Base-by-base conservation (phyloP, 2,888 invertebrate genomes). In the Meteorus colon region DNA sequence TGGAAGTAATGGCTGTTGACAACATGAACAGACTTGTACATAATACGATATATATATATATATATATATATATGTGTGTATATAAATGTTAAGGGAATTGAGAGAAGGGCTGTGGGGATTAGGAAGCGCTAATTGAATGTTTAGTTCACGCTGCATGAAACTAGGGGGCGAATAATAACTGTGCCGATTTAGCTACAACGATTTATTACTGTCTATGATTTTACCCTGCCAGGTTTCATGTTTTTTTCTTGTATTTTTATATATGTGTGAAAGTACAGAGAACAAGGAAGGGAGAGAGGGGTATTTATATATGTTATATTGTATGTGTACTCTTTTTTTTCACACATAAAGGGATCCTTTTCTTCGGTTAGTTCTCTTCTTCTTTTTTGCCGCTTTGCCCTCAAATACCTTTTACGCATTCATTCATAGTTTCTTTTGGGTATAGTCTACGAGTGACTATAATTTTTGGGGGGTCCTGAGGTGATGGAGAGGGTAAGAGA, bases 101-200 rank as follows among this genome's bases (percentile, higher is more conserved):
- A 55, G 55, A 55, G 55, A 81, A 84, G 78, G 80, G 80, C 79
- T 75, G 55, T 55, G 5, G 85, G 84, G 84, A 88, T 88, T 88
- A 88, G 88, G 86, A 88, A 87, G 87, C 87, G 88, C 89, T 89
- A 89, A 89, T 89, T 89, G 88, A 89, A 89, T 88, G 87, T 88
- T 89, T 89, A 87, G 88, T 82, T 82, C 79, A 76, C 82, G 63
- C 48, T 67, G 65, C 68, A 62, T 73, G 68, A 65, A 51, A 55
- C 31, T 59, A 60, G 68, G 71, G 73, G 62, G 62, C 29, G 37
- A 45, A 69, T 74, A 62, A 67, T 63, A 70, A 51, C 66, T 55
- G 68, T 70, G 63, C 65, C 81, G 76, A 79, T 55, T 55, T 55
- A 55, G 55, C 8, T 55, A 80, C 82, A 70, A 73, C 80, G 83